A percentile compares a stretch with the other conserved stretches of the same genome.
These are phyloP conservation scores for Centropus bengalensis DNA, from an alignment of 2,113 vertebrate genomes.

Conservation along the genomic window DNA sequence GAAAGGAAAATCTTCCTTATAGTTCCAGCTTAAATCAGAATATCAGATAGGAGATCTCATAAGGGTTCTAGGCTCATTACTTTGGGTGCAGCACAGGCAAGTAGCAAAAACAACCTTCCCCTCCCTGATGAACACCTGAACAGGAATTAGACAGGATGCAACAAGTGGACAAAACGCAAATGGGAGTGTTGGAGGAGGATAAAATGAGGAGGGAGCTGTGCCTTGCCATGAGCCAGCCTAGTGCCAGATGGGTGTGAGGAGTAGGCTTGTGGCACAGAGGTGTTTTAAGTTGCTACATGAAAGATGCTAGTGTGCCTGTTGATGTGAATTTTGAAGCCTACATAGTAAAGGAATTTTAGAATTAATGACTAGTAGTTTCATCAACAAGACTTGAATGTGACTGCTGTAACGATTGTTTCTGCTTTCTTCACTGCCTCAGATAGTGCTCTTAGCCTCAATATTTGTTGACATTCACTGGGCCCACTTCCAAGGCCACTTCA, in stretches of 20 bases:
- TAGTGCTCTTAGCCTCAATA: neutral
- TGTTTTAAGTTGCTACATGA: neutral
- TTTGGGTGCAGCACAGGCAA: conserved; percentile 47
- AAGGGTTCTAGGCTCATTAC: conserved; percentile 40
- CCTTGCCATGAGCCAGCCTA: neutral
- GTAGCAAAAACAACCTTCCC: conserved; percentile 50
- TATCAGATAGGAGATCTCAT: conserved; percentile 23
- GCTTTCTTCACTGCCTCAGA: neutral
- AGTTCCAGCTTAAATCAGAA: neutral
- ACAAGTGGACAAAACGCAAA: conserved; percentile 57
- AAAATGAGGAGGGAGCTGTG: conserved; percentile 43
- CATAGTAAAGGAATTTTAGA: neutral
- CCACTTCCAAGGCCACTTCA: conserved; percentile 3
- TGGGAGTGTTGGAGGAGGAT: conserved; percentile 52
- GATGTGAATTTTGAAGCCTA: neutral
- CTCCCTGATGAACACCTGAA: conserved; percentile 28
- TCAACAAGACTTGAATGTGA: conserved; percentile 36
- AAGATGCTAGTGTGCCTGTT: conserved; percentile 26
- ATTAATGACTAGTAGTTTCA: conserved; percentile 25
- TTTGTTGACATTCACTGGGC: neutral
- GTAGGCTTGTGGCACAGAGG: neutral
- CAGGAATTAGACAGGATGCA: conserved; percentile 68
- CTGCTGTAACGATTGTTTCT: conserved; percentile 30
- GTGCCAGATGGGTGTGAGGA: conserved; percentile 46
- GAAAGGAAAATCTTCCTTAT: neutral